Percentiles rank a stretch among this genome's conserved stretches.
Conservation (phyloP, 2,113 vertebrate genomes). For the Phyllopteryx taeniolatus region DNA sequence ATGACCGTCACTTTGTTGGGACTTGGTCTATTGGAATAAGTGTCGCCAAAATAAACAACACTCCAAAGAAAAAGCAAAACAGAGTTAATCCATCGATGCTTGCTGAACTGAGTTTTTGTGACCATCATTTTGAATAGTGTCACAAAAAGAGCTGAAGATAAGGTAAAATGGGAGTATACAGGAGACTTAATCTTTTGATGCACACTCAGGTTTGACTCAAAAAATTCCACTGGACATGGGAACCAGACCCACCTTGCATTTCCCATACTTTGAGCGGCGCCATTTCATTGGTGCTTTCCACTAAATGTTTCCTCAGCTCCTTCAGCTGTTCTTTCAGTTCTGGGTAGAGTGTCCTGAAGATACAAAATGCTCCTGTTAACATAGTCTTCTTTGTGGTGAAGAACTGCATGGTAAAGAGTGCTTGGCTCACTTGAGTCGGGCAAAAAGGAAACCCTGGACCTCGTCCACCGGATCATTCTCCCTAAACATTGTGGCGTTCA, state of each 20-base stretch:
- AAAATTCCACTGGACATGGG: background rate
- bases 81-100: no score
- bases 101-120: no score
- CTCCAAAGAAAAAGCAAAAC: no score
- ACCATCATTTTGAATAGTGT: no score
- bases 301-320: slow-evolving; percentile 90
- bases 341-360: slow-evolving; percentile 81
- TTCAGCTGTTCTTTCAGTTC: slow-evolving; percentile 86
- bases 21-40: no score
- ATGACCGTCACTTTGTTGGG: no score
- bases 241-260: slow-evolving; percentile 82
- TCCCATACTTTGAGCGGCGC: slow-evolving; percentile 98
- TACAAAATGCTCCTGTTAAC: slow-evolving; percentile 3
- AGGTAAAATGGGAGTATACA: no score
- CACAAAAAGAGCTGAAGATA: no score
- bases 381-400: slow-evolving; percentile 5
- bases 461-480: slow-evolving; percentile 94
- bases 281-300: slow-evolving; percentile 99
- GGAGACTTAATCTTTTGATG: no score
- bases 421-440: slow-evolving; percentile 86
- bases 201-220: background rate
- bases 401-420: background rate
- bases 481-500: slow-evolving; percentile 88
- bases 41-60: no score
- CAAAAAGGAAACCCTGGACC: slow-evolving; percentile 97